phyloP scores from a whole-genome alignment of 2,113 vertebrate species.

The Amazona guildingii region DNA sequence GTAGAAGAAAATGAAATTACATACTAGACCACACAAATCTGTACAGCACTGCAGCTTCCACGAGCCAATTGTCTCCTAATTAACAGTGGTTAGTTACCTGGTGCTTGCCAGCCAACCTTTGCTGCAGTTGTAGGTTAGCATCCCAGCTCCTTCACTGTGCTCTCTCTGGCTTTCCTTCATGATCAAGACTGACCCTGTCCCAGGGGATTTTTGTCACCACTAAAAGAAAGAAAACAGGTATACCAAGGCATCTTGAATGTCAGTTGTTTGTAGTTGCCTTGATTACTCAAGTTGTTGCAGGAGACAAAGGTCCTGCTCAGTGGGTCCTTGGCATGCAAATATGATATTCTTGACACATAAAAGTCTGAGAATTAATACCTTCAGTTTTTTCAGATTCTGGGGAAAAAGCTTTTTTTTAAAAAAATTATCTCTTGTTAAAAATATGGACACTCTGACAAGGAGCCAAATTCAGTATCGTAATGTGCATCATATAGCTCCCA shows the following conservation, averaged over 20 bases:
- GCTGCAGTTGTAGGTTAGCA: not conserved
- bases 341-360: not conserved
- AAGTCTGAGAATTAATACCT: not conserved
- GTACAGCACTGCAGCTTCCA: not conserved
- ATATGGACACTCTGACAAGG: not conserved
- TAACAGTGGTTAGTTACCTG: not conserved
- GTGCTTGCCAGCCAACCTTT: not conserved
- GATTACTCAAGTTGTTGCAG: not conserved
- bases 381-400: not conserved
- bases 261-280: not conserved
- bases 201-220: not conserved
- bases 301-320: not conserved
- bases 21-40: not conserved
- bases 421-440: not conserved
- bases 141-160: fast-evolving
- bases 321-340: not conserved
- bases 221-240: not conserved
- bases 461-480: not conserved
- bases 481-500: not conserved
- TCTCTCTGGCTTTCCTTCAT: not conserved
- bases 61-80: not conserved
- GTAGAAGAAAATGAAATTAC: not conserved
- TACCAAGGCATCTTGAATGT: not conserved
- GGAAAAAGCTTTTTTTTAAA: not conserved
- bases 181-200: not conserved